Base-by-base conservation (phyloP, 2,113 vertebrate genomes). In the Etia nguti region DNA sequence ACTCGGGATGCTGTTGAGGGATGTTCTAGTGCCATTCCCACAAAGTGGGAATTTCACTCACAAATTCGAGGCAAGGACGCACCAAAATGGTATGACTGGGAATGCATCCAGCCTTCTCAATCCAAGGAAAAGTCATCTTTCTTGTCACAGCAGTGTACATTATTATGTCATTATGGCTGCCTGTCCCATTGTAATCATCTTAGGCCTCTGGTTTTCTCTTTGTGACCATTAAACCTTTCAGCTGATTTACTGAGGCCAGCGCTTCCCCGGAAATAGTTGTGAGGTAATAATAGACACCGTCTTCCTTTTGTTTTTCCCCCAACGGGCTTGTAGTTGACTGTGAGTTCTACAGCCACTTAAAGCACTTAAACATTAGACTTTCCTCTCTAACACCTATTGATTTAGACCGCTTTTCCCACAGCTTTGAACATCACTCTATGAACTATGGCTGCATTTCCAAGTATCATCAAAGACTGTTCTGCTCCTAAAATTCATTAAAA, bases 111-210 rank as follows among this genome's bases (percentile, higher is more conserved):
- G 46, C 62, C 6, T 36, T 3, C 18, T 79, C 81, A 59, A 20
- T 54, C 57, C 43, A 36, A 73, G 75, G 55, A 12, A 12, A 59
- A 73, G 79, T 46, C 52, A 80, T 87, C 82, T 4, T 7, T 84
- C 60, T 36, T 54, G 24, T 79, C 60, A 85, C 68, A 60, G 43
- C 43, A 80, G 62, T 4, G 4, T 50, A 8, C 41, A 81, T 84
- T 70, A 85, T 81, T 90, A 15, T 52, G 20, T 22, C 50, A 86
- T 81, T 73, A 84, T 2, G 11, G 56, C 54, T 77, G 85, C 6
- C 46, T 68, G 79, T 88, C 62, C 81, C 68, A 60, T 60, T 26
- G 29, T 77, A 84, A 89, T 90, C 83, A 65, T 81, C 41, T 73
- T 16, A 12, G 68, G 41, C 60, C 70, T 10, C 1, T 26, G 52